A percentile compares a stretch with the other conserved stretches of the same genome.
phyloP scores from a whole-genome alignment of 1,140 invertebrate species.

The Drosophila auraria region DNA sequence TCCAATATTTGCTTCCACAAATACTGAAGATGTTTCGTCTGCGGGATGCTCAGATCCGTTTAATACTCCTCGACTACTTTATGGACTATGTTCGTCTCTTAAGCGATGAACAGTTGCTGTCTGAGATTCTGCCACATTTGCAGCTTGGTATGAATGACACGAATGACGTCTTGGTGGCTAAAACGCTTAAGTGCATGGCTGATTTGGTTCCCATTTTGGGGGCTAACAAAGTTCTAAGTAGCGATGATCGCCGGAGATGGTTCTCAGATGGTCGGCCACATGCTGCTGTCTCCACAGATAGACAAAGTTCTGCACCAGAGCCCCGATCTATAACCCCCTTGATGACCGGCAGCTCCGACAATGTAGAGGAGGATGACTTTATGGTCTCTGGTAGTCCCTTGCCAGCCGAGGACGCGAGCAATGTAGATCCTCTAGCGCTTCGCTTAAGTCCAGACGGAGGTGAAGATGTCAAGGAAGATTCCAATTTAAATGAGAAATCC shows the following conservation, averaged over 20 bases:
- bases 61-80: slow-evolving; percentile 90
- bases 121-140: slow-evolving; percentile 90
- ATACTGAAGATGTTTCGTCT: slow-evolving; percentile 92
- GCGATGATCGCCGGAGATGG: slow-evolving; percentile 90
- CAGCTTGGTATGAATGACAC: slow-evolving; percentile 93
- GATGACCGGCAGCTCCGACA: slow-evolving; percentile 61
- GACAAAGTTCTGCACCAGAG: slow-evolving; percentile 57
- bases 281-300: slow-evolving; percentile 60
- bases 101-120: slow-evolving; percentile 89
- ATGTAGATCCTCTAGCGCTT: slow-evolving; percentile 87
- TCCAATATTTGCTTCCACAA: slow-evolving; percentile 89
- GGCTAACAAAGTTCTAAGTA: slow-evolving; percentile 91
- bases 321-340: slow-evolving; percentile 82
- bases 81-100: slow-evolving; percentile 89
- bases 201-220: slow-evolving; percentile 93
- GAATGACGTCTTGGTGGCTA: slow-evolving; percentile 91
- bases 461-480: slow-evolving; percentile 88
- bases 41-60: slow-evolving; percentile 90
- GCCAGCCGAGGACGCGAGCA: slow-evolving; percentile 53
- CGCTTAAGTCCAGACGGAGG: slow-evolving; percentile 92
- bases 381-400: slow-evolving; percentile 79
- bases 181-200: slow-evolving; percentile 91
- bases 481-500: slow-evolving; percentile 57
- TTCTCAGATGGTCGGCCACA: slow-evolving; percentile 91
- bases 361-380: slow-evolving; percentile 61